Conservation (phyloP, 2,113 vertebrate genomes). For the Leucosticte australis region DNA sequence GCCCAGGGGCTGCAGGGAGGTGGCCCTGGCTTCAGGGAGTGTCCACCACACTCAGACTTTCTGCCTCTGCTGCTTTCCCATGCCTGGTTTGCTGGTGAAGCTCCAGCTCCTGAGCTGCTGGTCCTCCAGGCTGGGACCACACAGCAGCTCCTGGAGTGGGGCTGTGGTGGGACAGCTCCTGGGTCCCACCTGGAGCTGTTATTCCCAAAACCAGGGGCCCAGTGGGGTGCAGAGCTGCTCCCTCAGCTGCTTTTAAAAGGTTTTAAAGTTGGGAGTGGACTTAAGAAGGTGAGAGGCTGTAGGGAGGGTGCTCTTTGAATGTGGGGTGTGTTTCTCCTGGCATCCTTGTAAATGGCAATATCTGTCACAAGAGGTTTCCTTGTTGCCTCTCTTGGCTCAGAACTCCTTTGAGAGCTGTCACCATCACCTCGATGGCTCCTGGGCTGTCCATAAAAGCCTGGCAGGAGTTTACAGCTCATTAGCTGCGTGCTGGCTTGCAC, state of each 20-base stretch:
- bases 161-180: neutral
- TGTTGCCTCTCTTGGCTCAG: neutral
- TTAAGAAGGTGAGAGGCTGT: neutral
- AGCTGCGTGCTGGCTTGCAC: neutral
- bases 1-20: neutral
- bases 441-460: neutral
- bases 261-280: neutral
- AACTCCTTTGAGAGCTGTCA: neutral
- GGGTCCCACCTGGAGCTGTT: neutral
- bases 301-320: neutral
- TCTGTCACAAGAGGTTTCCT: neutral
- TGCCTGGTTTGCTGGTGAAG: neutral
- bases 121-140: neutral
- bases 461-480: neutral
- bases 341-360: neutral
- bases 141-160: fast-evolving
- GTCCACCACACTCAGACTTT: neutral
- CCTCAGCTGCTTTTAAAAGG: neutral
- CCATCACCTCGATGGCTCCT: neutral
- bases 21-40: neutral
- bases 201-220: neutral
- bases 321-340: neutral
- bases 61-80: fast-evolving
- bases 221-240: neutral
- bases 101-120: neutral